Base-by-base conservation (phyloP, 2,113 vertebrate genomes). In the Odocoileus virginianus region DNA sequence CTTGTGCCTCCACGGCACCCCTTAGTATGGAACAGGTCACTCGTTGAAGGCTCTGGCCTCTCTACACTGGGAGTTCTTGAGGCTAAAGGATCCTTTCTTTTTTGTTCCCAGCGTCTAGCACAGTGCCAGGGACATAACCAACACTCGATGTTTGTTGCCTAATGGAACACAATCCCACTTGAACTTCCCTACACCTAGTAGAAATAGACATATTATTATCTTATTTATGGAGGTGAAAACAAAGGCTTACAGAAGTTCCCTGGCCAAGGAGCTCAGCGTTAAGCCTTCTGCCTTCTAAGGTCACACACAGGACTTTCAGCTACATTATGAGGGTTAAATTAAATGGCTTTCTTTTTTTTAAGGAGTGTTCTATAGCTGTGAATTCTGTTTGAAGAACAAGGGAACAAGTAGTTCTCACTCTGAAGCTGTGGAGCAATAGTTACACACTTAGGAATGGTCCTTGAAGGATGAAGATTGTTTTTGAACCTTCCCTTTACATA, bases 321-420 rank as follows among this genome's bases (percentile, higher is more conserved):
- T 81, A 19, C 64, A 54, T 45, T 50, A 15, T 60, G 27, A 89
- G 2, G 30, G 7, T 74, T 94, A 58, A 83, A 47, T 76, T 89
- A 87, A 96, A 87, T n/a, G 10, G 19, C 15, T 54, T 76, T 43
- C 13, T 21, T 61, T 13, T 50, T 50, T 54, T 78, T 50, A 55
- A 96, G 64, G 23, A 85, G 3, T 3, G 83, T 94, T 87, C 57
- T 45, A 12, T 23, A 71, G 19, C 55, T 45, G 17, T 58, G n/a
- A 87, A 54, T 95, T 94, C 57, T 96, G 52, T 91, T 95, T 95
- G 71, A 93, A 91, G 92, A 93, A 43, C n/a, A 76, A 93, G 33
- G 40, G 61, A 88, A 90, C 58, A 84, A 81, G 52, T 76, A 33
- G 43, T 78, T 94, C 87, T 97, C 57, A 30, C 93, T 96, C 67